Conservation (phyloP, 2,113 vertebrate genomes). For the Gopherus evgoodei region DNA sequence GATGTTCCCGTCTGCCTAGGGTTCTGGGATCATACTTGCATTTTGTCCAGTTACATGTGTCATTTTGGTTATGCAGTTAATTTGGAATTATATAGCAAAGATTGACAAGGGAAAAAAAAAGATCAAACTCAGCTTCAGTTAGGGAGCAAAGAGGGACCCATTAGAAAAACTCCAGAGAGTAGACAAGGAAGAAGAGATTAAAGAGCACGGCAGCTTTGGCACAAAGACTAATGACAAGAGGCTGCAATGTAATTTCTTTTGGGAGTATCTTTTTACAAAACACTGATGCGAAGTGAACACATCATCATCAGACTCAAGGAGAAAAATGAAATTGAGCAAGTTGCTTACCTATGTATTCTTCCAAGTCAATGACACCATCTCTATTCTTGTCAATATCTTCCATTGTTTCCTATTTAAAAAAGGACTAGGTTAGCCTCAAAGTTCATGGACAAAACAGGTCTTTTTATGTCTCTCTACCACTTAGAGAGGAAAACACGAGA, state of each 20-base stretch:
- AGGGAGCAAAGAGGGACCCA: not conserved
- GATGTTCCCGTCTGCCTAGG: not conserved
- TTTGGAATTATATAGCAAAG: not conserved
- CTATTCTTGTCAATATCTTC: slow-evolving; percentile 96
- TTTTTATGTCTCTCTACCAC: not conserved
- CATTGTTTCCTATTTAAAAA: slow-evolving; percentile 87
- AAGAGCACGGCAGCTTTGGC: accelerated
- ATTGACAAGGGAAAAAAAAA: accelerated
- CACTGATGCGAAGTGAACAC: not conserved
- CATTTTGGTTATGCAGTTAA: not conserved
- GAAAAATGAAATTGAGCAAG: too few relatives aligned
- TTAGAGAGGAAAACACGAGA: not conserved
- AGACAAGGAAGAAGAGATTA: not conserved
- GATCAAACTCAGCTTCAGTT: not conserved
- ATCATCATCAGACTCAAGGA: not conserved
- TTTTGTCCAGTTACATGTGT: not conserved
- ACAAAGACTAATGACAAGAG: not conserved
- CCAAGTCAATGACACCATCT: slow-evolving; percentile 91
- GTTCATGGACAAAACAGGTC: not conserved
- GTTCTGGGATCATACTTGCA: not conserved
- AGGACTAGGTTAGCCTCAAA: accelerated
- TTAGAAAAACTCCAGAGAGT: not conserved
- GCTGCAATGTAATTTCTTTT: not conserved
- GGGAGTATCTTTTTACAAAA: not conserved
- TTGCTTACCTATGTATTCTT: slow-evolving; percentile 93